phyloP scores from a whole-genome alignment of 2,888 invertebrate genomes.

The Protonemura montana region DNA sequence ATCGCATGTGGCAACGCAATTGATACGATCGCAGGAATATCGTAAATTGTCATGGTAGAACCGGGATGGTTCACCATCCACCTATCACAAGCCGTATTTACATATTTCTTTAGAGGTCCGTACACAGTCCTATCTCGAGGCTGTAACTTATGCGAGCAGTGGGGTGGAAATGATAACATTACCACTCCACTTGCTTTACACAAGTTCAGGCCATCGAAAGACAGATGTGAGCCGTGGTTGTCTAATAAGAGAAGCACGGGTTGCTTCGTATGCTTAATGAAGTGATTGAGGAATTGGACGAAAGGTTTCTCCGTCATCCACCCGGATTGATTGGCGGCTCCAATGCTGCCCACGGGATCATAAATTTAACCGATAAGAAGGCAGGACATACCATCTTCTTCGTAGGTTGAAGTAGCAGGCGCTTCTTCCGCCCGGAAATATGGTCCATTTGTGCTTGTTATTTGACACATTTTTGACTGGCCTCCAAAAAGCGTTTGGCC shows the following conservation, averaged over 20 bases:
- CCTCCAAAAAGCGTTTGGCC: too few relatives aligned
- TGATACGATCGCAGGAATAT: slow-evolving; percentile 33
- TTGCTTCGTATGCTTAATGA: slow-evolving; percentile 50
- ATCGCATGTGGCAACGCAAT: slow-evolving; percentile 47
- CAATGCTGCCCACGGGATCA: slow-evolving; percentile 55
- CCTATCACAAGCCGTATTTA: slow-evolving; percentile 52
- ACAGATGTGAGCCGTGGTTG: slow-evolving; percentile 53
- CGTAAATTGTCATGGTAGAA: slow-evolving; percentile 54
- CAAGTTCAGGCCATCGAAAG: slow-evolving; percentile 51
- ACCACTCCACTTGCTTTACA: slow-evolving; percentile 54
- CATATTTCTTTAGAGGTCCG: slow-evolving; percentile 54
- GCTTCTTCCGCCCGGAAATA: too few relatives aligned
- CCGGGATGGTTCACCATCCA: slow-evolving; percentile 53
- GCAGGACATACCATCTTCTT: too few relatives aligned
- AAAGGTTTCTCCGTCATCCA: slow-evolving; percentile 53
- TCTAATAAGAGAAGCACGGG: slow-evolving; percentile 51
- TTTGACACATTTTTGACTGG: too few relatives aligned
- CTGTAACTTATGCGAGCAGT: slow-evolving; percentile 56
- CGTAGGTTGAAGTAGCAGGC: too few relatives aligned
- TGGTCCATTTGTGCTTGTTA: too few relatives aligned
- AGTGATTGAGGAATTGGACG: slow-evolving; percentile 52
- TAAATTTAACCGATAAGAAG: slow-evolving; percentile 26
- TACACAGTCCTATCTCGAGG: slow-evolving; percentile 54
- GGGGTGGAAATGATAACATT: slow-evolving; percentile 55
- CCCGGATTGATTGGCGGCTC: slow-evolving; percentile 52